Conservation (phyloP, 2,113 vertebrate species). For the Rhabdomys dilectus region DNA sequence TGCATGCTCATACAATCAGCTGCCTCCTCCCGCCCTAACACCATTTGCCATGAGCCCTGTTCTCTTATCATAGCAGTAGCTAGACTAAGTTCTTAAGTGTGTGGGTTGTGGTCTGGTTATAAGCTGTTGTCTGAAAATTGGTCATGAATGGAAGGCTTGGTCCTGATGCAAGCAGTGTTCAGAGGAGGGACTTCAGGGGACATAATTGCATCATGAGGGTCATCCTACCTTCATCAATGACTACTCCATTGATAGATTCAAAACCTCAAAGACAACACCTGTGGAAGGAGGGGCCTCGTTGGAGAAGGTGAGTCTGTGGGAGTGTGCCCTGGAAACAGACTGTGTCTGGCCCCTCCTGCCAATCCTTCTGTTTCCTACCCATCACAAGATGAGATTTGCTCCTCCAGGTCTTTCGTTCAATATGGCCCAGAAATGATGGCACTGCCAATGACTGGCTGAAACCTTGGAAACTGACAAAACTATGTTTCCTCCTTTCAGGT, state of each 20-base stretch:
- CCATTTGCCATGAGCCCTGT: neutral
- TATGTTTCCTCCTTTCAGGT: neutral
- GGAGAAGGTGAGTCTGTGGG: too few relatives aligned
- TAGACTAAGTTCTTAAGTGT: neutral
- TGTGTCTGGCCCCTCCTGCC: neutral
- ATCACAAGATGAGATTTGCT: neutral
- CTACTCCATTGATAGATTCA: neutral
- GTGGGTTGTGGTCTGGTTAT: neutral
- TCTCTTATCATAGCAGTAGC: neutral
- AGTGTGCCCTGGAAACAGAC: neutral
- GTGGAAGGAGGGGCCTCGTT: neutral
- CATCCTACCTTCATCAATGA: neutral
- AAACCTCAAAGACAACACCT: neutral
- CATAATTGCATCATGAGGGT: neutral
- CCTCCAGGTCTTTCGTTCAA: neutral
- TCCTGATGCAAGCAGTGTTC: neutral
- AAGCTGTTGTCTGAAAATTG: neutral
- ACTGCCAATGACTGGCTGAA: neutral
- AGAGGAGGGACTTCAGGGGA: too few relatives aligned
- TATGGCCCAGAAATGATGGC: neutral
- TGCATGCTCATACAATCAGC: neutral
- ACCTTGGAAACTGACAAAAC: neutral
- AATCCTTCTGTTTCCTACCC: neutral
- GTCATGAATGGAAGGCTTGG: neutral
- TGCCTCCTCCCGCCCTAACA: neutral